Base-by-base conservation (phyloP, 2,888 invertebrate species). In the Drosophila cracens region DNA sequence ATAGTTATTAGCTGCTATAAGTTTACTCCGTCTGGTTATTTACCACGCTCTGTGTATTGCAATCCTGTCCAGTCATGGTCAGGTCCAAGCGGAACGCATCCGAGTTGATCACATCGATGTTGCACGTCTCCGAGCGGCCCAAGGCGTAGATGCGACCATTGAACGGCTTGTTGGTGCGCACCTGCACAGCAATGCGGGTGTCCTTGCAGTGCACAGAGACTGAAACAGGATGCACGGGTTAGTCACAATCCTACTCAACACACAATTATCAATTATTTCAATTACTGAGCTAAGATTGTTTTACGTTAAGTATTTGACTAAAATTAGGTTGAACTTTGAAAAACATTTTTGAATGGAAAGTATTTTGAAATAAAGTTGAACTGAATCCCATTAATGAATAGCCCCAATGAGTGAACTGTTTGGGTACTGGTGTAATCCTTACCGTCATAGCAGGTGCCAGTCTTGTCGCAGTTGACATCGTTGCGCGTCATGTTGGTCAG, bases 361-460 rank as follows among this genome's bases (percentile, higher is more conserved):
- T 33, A 10, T 33, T 33, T 33, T 33, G 10, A 46, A 3, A 46
- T 46, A 0, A 25, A 48, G 8, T 49, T 18, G 0, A 46, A 21
- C 7, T 21, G 46, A 21, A 13, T 21, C 43, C n/a, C 11, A 43
- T 6, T 43, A n/a, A n/a, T 43, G 43, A 40, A n/a, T 40, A n/a
- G 11, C 10, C 21, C 7, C 46, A 46, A 21, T 46, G 13, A 4
- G 13, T 21, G 43, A 21, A 13, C 21, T 13, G 4, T 13, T 46
- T 21, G 46, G 21, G 4, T 43, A 3, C 21, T 21, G 43, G 16
- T n/a, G 2, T 0, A 36, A 2, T 0, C 2, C 93, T 94, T 94
- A 98, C 98, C 98, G 93, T 98, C 97, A 91, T 98, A 98, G 92
- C 98, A 98, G 80, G 98, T 98, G 92, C 98, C 98, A 64, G 97